Percentiles rank a stretch among this genome's conserved stretches.
Conservation (phyloP, 2,888 invertebrate genomes). For the Mamestra brassicae region DNA sequence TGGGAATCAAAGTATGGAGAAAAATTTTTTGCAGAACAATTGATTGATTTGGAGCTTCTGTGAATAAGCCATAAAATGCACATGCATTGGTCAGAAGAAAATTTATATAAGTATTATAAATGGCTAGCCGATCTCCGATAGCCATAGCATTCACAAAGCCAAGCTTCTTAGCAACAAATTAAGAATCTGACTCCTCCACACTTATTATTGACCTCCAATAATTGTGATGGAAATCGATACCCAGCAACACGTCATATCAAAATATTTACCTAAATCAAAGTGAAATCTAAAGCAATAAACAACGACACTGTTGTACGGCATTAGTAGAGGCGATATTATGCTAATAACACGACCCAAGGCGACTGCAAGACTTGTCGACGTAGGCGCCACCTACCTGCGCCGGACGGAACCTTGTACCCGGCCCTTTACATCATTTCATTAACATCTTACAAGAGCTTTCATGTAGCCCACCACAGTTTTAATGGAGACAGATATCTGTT, state of each 20-base stretch:
- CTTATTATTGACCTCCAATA: slow-evolving; percentile 20
- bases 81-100: no score
- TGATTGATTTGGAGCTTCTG: no score
- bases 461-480: slow-evolving; percentile 70
- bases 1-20: no score
- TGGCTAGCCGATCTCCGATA: background rate
- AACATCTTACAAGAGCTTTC: slow-evolving; percentile 75
- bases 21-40: no score
- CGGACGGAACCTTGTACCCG: slow-evolving; percentile 70
- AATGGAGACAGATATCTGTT: slow-evolving; percentile 63
- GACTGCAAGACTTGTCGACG: slow-evolving; percentile 66
- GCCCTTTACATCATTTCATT: slow-evolving; percentile 75
- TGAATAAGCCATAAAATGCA: no score
- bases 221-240: slow-evolving; percentile 18
- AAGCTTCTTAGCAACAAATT: slow-evolving; percentile 6
- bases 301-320: slow-evolving; percentile 51
- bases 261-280: slow-evolving; percentile 56
- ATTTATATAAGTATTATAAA: no score
- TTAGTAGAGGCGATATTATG: slow-evolving; percentile 64
- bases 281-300: slow-evolving; percentile 57
- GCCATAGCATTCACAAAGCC: background rate
- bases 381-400: slow-evolving; percentile 82
- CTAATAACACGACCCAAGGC: slow-evolving; percentile 64
- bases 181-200: slow-evolving; percentile 12
- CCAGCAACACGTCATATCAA: slow-evolving; percentile 39